Percentiles rank a stretch among this genome's conserved stretches.
phyloP scores from a whole-genome alignment of 1,140 invertebrate genomes.

The Eulimnadia texana region DNA sequence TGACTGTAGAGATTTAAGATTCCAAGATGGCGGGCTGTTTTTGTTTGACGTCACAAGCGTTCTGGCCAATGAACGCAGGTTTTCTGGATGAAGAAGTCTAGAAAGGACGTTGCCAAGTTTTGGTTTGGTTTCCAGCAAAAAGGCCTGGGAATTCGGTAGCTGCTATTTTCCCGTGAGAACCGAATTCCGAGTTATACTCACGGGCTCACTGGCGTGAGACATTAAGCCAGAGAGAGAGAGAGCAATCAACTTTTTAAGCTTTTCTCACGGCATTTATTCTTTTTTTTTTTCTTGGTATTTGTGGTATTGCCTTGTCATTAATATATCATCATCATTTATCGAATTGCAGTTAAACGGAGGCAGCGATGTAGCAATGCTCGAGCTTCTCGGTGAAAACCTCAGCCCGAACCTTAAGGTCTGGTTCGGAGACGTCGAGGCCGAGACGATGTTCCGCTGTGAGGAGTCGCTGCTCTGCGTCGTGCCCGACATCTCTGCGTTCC shows the following conservation, averaged over 20 bases:
- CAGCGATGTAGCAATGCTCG: slow-evolving; percentile 93
- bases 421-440: slow-evolving; percentile 96
- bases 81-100: no score
- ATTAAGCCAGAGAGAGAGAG: no score
- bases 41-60: no score
- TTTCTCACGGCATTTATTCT: not conserved
- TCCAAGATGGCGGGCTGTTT: no score
- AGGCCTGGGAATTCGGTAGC: not conserved
- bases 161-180: not conserved
- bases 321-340: no score
- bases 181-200: not conserved
- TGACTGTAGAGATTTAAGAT: no score
- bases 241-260: not conserved
- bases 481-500: slow-evolving; percentile 88
- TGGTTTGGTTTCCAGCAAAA: not conserved
- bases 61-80: no score
- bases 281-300: not conserved
- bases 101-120: not conserved
- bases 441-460: slow-evolving; percentile 93
- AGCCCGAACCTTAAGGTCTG: slow-evolving; percentile 90
- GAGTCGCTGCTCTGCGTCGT: slow-evolving; percentile 93
- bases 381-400: slow-evolving; percentile 95
- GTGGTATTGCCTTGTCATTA: not conserved
- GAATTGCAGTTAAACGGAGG: slow-evolving; percentile 69
- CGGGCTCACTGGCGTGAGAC: not conserved